Percentiles rank a stretch among this genome's conserved stretches.
phyloP scores from a whole-genome alignment of 2,797 vertebrate species.

The Thripadectes ignobilis region DNA sequence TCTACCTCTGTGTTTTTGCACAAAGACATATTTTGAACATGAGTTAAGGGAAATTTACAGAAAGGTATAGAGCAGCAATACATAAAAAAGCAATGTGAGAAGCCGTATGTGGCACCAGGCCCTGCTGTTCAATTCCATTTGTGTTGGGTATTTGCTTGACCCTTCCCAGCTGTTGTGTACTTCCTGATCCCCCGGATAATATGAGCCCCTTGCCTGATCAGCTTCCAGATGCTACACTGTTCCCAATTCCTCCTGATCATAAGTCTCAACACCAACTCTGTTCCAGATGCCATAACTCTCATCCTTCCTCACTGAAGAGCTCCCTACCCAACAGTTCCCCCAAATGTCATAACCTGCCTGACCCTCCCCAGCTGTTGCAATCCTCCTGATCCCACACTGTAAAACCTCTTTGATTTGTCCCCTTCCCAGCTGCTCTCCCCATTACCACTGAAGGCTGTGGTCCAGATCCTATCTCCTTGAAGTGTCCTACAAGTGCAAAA shows the following conservation, averaged over 20 bases:
- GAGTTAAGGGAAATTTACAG: neutral
- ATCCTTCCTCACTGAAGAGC: neutral
- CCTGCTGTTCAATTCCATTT: slow-evolving; percentile 57
- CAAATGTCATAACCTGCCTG: slow-evolving; percentile 53
- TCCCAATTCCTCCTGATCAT: slow-evolving; percentile 48
- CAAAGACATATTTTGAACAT: neutral
- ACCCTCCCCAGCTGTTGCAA: slow-evolving; percentile 61
- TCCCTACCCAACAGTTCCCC: slow-evolving; percentile 38
- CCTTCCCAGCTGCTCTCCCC: slow-evolving; percentile 54
- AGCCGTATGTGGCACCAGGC: neutral
- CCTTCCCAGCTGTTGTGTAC: slow-evolving; percentile 66
- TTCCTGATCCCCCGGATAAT: slow-evolving; percentile 51
- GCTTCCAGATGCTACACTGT: slow-evolving; percentile 59
- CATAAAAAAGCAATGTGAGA: slow-evolving; percentile 26
- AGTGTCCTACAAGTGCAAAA: slow-evolving; percentile 41
- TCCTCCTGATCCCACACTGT: slow-evolving; percentile 49
- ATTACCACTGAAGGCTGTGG: slow-evolving; percentile 34
- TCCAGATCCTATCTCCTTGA: slow-evolving; percentile 58
- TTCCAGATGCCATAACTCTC: slow-evolving; percentile 58
- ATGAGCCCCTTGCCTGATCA: slow-evolving; percentile 62
- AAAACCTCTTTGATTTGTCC: slow-evolving; percentile 66
- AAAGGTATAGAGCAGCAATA: neutral
- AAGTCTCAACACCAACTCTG: slow-evolving; percentile 39
- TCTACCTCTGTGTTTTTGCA: neutral
- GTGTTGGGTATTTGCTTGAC: slow-evolving; percentile 64